A percentile compares a stretch with the other conserved stretches of the same genome.
phyloP scores from a whole-genome alignment of 2,797 vertebrate genomes.

The Chrosomus eos region DNA sequence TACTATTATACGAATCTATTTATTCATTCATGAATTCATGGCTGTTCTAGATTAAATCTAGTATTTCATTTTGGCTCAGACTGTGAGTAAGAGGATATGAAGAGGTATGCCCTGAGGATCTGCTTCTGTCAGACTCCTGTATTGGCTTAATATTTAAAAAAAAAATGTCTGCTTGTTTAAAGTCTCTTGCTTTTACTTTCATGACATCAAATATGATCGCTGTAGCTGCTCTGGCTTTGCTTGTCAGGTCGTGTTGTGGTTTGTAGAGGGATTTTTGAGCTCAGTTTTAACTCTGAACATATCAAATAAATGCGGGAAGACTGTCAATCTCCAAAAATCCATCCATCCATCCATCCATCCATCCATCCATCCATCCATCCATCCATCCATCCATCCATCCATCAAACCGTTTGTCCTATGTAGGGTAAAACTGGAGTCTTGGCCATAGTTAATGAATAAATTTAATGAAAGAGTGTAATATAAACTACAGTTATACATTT shows the following conservation, averaged over 20 bases:
- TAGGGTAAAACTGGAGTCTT: neutral
- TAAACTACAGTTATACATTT: neutral
- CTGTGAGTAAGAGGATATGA: neutral
- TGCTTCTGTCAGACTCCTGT: constrained; percentile 6
- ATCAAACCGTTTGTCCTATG: neutral
- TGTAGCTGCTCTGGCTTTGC: constrained; percentile 13
- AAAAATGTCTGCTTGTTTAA: neutral
- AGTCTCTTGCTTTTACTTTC: constrained; percentile 14
- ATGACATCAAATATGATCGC: neutral
- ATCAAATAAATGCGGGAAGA: constrained; percentile 36
- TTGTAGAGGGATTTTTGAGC: constrained; percentile 16
- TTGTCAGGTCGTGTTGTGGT: constrained; percentile 24
- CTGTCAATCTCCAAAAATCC: constrained; percentile 16
- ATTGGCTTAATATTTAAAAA: neutral
- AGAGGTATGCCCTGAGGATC: neutral
- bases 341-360: neutral
- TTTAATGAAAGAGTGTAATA: neutral
- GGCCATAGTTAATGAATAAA: neutral
- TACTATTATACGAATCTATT: neutral
- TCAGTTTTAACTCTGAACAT: constrained; percentile 19
- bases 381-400: neutral
- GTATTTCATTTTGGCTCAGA: neutral
- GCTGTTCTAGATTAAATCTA: neutral
- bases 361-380: constrained; percentile 1
- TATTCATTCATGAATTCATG: neutral